Base-by-base conservation (phyloP, 2,797 vertebrate species). In the Rhynchonycteris naso region DNA sequence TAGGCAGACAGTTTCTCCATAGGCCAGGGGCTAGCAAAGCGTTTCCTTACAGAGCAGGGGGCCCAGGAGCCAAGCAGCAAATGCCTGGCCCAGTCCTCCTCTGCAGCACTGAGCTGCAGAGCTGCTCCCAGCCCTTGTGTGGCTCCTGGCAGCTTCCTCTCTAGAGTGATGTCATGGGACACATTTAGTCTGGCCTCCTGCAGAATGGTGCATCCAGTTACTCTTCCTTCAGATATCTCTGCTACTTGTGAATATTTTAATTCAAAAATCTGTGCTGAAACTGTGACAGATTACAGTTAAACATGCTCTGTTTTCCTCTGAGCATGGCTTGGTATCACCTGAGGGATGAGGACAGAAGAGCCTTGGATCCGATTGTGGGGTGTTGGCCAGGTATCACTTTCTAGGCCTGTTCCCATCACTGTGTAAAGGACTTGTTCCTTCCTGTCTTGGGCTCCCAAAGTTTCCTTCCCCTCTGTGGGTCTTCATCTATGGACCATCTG, bases 101-200 rank as follows among this genome's bases (percentile, higher is more conserved):
- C 82, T 90, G 93, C 24, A 7, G 63, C 94, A 87, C 66, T 74
- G n/a, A 63, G 65, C 74, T 85, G 54, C 56, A 94, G 80, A 78
- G 82, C 63, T 72, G 52, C 52, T 90, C 58, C 28, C 52, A 81
- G 75, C 22, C 65, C 72, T 92, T 78, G 63, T 5, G 9, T 30
- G 16, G 68, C 78, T 97, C 81, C 74, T 89, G 94, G 96, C 93
- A 94, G 90, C 79, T 85, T 95, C 85, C 92, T 93, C 88, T 88
- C 75, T 78, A 52, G 22, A 92, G 56, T 97, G 97, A 97, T 96
- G 95, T 97, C 95, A 96, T 94, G 75, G 66, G 90, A 96, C 88
- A 93, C 92, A 94, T 97, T 97, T 97, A 97, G 97, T 91, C 56
- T 65, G 90, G 95, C 92, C 86, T 94, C 88, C 94, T 76, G 96